Evolutionary conservation across 2,888 invertebrate genomes (phyloP), one percentile per base, ranked within the genome.

Genomic region (Diloba caeruleocephala): DNA sequence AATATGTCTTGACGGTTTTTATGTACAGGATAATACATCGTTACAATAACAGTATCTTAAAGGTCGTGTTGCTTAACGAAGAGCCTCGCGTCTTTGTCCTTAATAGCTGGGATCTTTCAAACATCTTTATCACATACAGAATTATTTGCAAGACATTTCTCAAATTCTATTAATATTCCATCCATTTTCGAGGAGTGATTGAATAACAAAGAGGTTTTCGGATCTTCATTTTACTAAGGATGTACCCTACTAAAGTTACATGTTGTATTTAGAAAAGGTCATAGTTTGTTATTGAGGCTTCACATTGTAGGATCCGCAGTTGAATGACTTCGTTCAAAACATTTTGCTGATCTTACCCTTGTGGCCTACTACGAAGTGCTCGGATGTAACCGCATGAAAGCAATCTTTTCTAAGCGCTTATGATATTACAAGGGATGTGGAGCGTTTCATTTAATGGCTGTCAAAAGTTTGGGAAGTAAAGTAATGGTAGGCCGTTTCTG

Each of bases 341-440:
- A 56, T 70, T 46, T 31, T 9, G 42, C 26, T 36, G 39, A 74
- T 65, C 25, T 51, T 12, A 57, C 68, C 59, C 72, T n/a, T 34
- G 68, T 56, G 68, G 50, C 49, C 60, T 34, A 38, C 46, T 61
- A 44, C 46, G 48, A 46, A 61, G 50, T 55, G 48, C 39, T 58
- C 50, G 42, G 17, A 41, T 42, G 45, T 54, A 54, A 58, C 49
- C 48, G 15, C 46, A 43, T 43, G 45, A 41, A 17, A 21, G 53
- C 61, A 68, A 72, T 74, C 68, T 72, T 68, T 74, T 71, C 52
- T 59, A 74, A 74, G 61, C 58, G 56, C 55, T 63, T 67, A 64
- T 65, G 44, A 70, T 63, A 63, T 66, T 56, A 66, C 51, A 57
- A 25, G 39, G 50, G 44, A 59, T 53, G 36, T 42, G 26, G 13